Base-by-base conservation (phyloP, 2,888 invertebrate genomes). In the Argyra leucocephala region DNA sequence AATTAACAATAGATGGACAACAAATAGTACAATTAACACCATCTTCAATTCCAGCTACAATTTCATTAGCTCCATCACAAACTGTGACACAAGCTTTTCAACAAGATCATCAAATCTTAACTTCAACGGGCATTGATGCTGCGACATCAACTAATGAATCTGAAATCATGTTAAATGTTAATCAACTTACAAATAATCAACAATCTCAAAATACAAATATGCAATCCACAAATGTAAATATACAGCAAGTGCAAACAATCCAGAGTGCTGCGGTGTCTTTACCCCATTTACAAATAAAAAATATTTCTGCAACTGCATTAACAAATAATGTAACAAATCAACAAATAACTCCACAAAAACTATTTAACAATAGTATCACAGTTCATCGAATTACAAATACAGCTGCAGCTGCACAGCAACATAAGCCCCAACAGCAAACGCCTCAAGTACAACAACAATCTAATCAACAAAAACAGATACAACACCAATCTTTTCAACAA, bases 21-120 rank as follows among this genome's bases (percentile, higher is more conserved):
- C 78, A 77, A 57, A 76, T 80, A n/a, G 75, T 80, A 72, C 79
- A 80, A 65, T 65, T 80, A 61, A 76, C 79, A 2, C 75, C 79
- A 7, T 75, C 79, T 24, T 76, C 76, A 23, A 76, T 78, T 71
- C 79, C 79, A 66, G 78, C 79, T 63, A 78, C 79, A 15, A 68
- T 79, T 61, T 78, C 79, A 66, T 68, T 79, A 31, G 74, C 77
- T 9, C 76, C 78, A 15, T 37, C 21, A 22, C 64, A 64, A 26
- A 62, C 62, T 22, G 24, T 65, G 61, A 64, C 65, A 9, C 67
- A 68, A 22, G 68, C 22, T 24, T 68, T 63, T 59, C 68, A 67
- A 58, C 68, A 67, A 58, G 69, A 70, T 57, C 61, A 66, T 62
- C 63, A 65, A 61, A 63, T 68, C 60, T 22, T 65, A 7, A 62